Evolutionary conservation across 2,113 vertebrate species (phyloP), one percentile per base, ranked within the genome.

Genomic region (Microtus montanus): DNA sequence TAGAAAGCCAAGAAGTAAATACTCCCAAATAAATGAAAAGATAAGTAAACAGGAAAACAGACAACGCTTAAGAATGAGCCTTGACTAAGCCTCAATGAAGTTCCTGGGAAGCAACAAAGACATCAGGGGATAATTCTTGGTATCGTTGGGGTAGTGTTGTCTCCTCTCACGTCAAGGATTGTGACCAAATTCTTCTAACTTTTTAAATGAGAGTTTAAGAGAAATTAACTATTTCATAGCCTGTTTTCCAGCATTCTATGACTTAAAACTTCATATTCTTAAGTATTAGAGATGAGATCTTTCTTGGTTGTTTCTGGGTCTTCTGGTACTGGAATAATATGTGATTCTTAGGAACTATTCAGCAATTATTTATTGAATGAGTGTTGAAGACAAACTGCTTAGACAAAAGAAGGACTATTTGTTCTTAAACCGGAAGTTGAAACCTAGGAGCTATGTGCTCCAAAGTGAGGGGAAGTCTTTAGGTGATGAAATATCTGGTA

Each of bases 1-100:
- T 89, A 95, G 47, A 95, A 82, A 78, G n/a, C 26, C 89, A 54
- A 95, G 44, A n/a, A 91, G 64, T 84, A 96, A 96, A 90, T 61
- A 92, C 75, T 77, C 47, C 49, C 80, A 96, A 96, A 93, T 74
- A 86, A 90, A 89, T 70, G 61, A 88, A 93, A 89, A 89, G 47
- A 49, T 89, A 58, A 3, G 66, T 73, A 88, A 92, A 88, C n/a
- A 88, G 8, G 10, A 90, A 94, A 90, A 52, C 35, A 75, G 49
- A 35, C 44, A 90, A 6, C 44, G 80, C 91, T 96, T 87, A 82
- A 91, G 66, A 90, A 14, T 52, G n/a, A 82, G 13, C 61, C 49
- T 90, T 95, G 80, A 13, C 35, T 73, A 86, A 86, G 24, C 11
- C 73, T n/a, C 71, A 87, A 26, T 13, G 73, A 95, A 74, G 15